Base-by-base conservation (phyloP, 2,888 invertebrate species). In the Lochmaea crataegi region DNA sequence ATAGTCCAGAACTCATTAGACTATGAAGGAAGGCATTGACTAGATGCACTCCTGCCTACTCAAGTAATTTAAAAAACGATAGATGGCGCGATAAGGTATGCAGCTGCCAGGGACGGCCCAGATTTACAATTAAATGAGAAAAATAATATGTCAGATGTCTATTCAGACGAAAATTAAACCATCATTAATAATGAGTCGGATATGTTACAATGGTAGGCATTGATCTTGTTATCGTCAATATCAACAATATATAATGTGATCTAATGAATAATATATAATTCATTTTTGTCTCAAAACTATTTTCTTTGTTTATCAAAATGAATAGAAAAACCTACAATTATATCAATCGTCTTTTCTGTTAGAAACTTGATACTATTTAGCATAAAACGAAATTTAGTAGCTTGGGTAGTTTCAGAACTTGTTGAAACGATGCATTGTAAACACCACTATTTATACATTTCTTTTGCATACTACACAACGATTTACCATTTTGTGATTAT, bases 1-100 rank as follows among this genome's bases (percentile, higher is more conserved):
- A 85, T 85, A 81, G 85, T 82, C 84, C 83, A 83, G 82, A 83
- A 84, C 85, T 85, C 85, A 85, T 85, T 85, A 85, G 83, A 81
- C 83, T 84, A 85, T 85, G 85, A 85, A 85, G 84, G 84, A 81
- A 80, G 75, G 83, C 85, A 84, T 84, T 85, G 81, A 84, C 75
- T 56, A 71, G 58, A 71, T 53, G 76, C 74, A 76, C 73, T 42
- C 74, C 73, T 75, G 79, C 80, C 79, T 78, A 80, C 81, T 81
- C 80, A 72, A 61, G 70, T 70, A 64, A 70, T 74, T 77, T 75
- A 75, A 71, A 77, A 74, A 74, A 73, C 70, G 74, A 63, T 63
- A 63, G 61, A 63, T 63, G 61, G 61, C 61, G 42, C 61, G 61
- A 63, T 63, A 63, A 63, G 61, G 38, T 18, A 9, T n/a, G 41